A percentile compares a stretch with the other conserved stretches of the same genome.
These are phyloP conservation scores for Australoheros scitulus DNA, from an alignment of 2,113 vertebrate species.

Conservation along the genomic window DNA sequence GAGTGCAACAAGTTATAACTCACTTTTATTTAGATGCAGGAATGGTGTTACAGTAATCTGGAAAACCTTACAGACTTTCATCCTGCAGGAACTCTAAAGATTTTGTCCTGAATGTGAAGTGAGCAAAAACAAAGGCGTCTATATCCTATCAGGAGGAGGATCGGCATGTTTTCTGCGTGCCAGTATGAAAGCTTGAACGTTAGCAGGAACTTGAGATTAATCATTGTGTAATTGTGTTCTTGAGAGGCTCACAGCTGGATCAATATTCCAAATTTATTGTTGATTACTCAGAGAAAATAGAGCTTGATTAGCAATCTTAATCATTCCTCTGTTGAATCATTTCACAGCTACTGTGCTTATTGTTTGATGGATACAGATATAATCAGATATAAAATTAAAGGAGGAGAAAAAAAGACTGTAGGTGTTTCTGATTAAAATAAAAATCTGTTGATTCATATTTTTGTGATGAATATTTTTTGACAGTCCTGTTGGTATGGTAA, in stretches of 20 bases:
- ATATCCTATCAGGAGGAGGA: neutral
- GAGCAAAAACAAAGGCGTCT: neutral
- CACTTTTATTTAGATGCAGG: no score
- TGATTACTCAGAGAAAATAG: constrained; percentile 5
- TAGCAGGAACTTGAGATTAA: neutral
- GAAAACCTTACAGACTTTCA: no score
- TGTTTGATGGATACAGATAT: neutral
- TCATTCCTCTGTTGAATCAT: neutral
- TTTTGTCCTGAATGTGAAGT: no score
- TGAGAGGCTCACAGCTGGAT: neutral
- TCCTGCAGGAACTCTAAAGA: no score
- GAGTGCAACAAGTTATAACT: no score
- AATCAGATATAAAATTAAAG: neutral
- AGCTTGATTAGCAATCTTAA: constrained; percentile 15
- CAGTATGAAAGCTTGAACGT: neutral
- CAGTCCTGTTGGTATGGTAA: constrained; percentile 14
- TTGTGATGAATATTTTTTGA: neutral
- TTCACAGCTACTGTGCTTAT: neutral
- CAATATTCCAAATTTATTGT: neutral
- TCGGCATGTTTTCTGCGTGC: neutral
- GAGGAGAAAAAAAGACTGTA: neutral
- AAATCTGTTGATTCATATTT: neutral
- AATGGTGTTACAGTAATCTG: no score
- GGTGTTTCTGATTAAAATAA: neutral
- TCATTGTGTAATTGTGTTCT: neutral